Percentiles rank a stretch among this genome's conserved stretches.
Conservation (phyloP, 2,888 invertebrate genomes). For the Nemapogon koenigi region DNA sequence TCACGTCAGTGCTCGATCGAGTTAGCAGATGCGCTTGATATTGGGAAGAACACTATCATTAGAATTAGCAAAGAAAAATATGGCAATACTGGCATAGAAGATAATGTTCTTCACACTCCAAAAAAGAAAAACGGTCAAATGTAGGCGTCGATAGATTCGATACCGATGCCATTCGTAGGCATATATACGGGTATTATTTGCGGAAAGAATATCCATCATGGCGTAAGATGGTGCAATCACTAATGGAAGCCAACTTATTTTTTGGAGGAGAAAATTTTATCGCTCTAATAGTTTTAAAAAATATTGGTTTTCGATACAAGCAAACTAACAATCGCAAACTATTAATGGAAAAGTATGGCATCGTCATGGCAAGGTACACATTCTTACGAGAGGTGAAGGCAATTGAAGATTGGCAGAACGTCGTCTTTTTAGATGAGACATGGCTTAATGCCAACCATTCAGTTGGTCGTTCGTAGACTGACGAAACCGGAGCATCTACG, state of each 20-base stretch:
- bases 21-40: slow-evolving; percentile 18
- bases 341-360: slow-evolving; percentile 11
- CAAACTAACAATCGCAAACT: slow-evolving; percentile 17
- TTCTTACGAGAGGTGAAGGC: slow-evolving; percentile 8
- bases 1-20: slow-evolving; percentile 14
- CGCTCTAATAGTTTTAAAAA: slow-evolving; percentile 8
- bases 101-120: slow-evolving; percentile 9
- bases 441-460: slow-evolving; percentile 16
- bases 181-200: neutral
- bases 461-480: neutral
- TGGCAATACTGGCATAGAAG: slow-evolving; percentile 12
- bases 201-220: slow-evolving; percentile 9
- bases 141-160: neutral
- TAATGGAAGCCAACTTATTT: slow-evolving; percentile 9
- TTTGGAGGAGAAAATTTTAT: slow-evolving; percentile 11
- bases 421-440: slow-evolving; percentile 16
- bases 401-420: slow-evolving; percentile 13
- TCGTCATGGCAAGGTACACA: neutral
- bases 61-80: slow-evolving; percentile 16
- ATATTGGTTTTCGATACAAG: slow-evolving; percentile 15
- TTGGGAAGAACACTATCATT: slow-evolving; percentile 15
- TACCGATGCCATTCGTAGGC: neutral
- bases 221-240: neutral
- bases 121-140: slow-evolving; percentile 5
- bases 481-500: neutral